These are phyloP conservation scores for Albula glossodonta DNA, from an alignment of 2,113 vertebrate genomes.

Conservation along the genomic window DNA sequence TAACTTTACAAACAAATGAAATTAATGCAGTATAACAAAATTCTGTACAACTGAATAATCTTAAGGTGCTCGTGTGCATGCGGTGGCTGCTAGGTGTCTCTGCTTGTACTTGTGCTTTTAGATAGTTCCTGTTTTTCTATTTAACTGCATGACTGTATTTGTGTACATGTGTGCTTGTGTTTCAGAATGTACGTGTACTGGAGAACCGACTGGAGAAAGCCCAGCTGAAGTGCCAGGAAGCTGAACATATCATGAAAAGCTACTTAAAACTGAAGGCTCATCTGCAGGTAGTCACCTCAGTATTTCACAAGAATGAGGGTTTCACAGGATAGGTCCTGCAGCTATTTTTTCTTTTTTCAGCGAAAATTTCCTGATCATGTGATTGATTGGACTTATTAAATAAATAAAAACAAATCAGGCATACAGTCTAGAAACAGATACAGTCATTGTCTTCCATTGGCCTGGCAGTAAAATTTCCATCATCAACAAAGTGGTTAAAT, in stretches of 20 bases:
- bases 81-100: neutral
- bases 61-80: neutral
- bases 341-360: neutral
- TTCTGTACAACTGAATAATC: neutral
- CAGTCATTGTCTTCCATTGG: too few relatives aligned
- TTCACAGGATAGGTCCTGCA: too few relatives aligned
- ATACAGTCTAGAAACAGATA: too few relatives aligned
- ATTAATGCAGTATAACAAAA: neutral
- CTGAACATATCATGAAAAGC: constrained; percentile 68
- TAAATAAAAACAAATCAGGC: too few relatives aligned
- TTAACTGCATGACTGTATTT: neutral
- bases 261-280: constrained; percentile 78
- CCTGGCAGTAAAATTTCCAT: too few relatives aligned
- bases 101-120: neutral
- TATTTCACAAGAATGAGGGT: neutral
- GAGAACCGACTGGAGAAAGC: constrained; percentile 85
- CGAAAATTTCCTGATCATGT: too few relatives aligned
- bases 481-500: too few relatives aligned
- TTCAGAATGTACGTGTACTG: constrained; percentile 71
- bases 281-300: constrained; percentile 67
- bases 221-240: constrained; percentile 76
- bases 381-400: too few relatives aligned
- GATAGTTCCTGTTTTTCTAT: neutral
- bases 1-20: neutral
- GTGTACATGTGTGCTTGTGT: constrained; percentile 19